Base-by-base conservation (phyloP, 1,140 invertebrate genomes). In the Cotesia typhae region DNA sequence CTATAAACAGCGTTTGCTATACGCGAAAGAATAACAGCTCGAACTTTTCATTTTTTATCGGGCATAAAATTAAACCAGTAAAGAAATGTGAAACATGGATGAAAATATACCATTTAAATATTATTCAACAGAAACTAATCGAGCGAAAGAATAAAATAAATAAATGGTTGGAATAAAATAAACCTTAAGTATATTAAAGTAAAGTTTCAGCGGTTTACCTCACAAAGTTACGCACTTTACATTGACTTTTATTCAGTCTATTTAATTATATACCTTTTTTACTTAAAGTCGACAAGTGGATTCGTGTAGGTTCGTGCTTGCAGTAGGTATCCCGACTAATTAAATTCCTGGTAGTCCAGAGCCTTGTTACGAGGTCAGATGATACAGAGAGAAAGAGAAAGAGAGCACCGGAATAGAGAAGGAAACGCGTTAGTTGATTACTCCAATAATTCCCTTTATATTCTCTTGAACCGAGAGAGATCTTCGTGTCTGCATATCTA, bases 271-370 rank as follows among this genome's bases (percentile, higher is more conserved):
- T 38, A 53, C n/a, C 53, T 38, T 17, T 36, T 41, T 35, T 17
- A 12, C 1, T 37, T 4, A 9, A 20, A 47, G 41, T 47, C 37
- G 14, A 69, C 55, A 57, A 60, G 37, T 37, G 17, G 6, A 14
- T 35, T 60, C 53, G 41, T 47, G 41, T 47, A 47, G 6, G 2
- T 47, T 36, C 37, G 10, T 65, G 35, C 57, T 66, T 47, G 10
- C 37, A 37, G 38, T 2, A 47, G 61, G 64, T 67, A 69, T 63
- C 64, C 41, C 41, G 60, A 52, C 57, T 68, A 67, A 68, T 72
- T 72, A 66, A 67, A 67, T 72, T 72, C 67, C 67, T 61, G 41
- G 36, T 37, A 67, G 36, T 60, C 35, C 51, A 17, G 41, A 57
- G 41, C 41, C 37, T 53, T 63, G 67, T 53, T 55, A 61, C 52